Conservation (phyloP, 2,888 invertebrate species). For the Notodonta dromedarius region DNA sequence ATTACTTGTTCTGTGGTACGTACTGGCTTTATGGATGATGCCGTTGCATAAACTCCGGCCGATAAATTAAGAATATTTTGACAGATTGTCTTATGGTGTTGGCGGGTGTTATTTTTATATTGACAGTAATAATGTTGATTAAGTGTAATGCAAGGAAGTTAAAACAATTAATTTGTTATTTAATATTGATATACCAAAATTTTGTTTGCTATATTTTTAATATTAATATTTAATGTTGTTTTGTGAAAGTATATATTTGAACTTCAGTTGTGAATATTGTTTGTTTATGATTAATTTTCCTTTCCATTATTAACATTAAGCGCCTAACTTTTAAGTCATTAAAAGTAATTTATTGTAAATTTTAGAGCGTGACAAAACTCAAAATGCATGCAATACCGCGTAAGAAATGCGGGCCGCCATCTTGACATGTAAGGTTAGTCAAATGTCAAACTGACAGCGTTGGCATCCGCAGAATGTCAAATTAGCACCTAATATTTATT, state of each 20-base stretch:
- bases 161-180: too few species aligned
- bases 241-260: slow-evolving; percentile 4
- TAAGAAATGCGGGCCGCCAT: slow-evolving; percentile 70
- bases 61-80: neutral
- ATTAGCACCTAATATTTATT: slow-evolving; percentile 46
- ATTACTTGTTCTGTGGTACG: slow-evolving; percentile 12
- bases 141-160: too few species aligned
- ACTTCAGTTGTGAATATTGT: slow-evolving; percentile 28
- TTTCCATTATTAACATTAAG: slow-evolving; percentile 16
- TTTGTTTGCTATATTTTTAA: slow-evolving; percentile 9
- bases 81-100: too few species aligned
- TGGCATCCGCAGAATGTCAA: slow-evolving; percentile 31
- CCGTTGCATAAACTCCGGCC: neutral
- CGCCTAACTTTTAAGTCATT: slow-evolving; percentile 20
- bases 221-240: slow-evolving; percentile 7
- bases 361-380: slow-evolving; percentile 81
- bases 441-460: slow-evolving; percentile 49
- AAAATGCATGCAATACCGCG: slow-evolving; percentile 77
- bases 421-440: slow-evolving; percentile 77
- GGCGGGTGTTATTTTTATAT: too few species aligned
- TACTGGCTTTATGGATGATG: neutral
- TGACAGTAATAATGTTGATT: too few species aligned
- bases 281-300: slow-evolving; percentile 14
- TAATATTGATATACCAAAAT: neutral
- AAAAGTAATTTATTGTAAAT: slow-evolving; percentile 54